These are phyloP conservation scores for Thamnaconus septentrionalis DNA, from an alignment of 2,113 vertebrate genomes.

Conservation along the genomic window DNA sequence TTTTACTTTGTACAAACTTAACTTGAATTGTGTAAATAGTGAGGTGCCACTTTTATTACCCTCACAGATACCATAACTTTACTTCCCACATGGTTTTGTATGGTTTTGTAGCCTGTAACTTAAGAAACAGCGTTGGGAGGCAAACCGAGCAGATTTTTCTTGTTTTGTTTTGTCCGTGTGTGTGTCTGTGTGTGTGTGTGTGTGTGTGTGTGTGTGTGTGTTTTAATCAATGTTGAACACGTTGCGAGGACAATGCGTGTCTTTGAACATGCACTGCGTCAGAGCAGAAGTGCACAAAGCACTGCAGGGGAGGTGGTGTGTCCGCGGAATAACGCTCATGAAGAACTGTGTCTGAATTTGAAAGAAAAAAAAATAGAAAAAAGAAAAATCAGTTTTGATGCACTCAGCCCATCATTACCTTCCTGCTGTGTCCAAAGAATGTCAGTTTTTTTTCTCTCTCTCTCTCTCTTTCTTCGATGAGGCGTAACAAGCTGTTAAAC, in stretches of 20 bases:
- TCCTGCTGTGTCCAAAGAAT: slow-evolving; percentile 29
- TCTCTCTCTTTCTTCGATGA: slow-evolving; percentile 19
- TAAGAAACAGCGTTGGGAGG: slow-evolving; percentile 23
- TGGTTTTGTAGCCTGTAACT: slow-evolving; percentile 54
- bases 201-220: not conserved
- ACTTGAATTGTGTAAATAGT: slow-evolving; percentile 82
- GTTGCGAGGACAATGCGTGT: slow-evolving; percentile 17
- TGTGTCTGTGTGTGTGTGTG: not conserved
- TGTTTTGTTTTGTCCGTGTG: not conserved
- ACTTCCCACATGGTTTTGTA: slow-evolving; percentile 38
- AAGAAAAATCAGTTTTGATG: too few relatives aligned
- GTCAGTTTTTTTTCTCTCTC: slow-evolving; percentile 3
- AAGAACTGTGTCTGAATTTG: slow-evolving; percentile 15
- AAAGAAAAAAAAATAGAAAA: not conserved
- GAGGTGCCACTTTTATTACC: slow-evolving; percentile 55
- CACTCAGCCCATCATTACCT: too few relatives aligned
- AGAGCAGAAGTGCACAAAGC: slow-evolving; percentile 62
- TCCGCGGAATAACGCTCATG: slow-evolving; percentile 8
- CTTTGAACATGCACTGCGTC: slow-evolving; percentile 60
- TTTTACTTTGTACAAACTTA: slow-evolving; percentile 73
- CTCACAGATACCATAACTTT: slow-evolving; percentile 47
- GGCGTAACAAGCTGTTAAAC: not conserved
- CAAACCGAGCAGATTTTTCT: too few relatives aligned
- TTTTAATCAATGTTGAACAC: slow-evolving; percentile 16
- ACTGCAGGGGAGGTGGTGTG: slow-evolving; percentile 27